Conservation (phyloP, 2,797 vertebrate species). For the Naso thynnoides region DNA sequence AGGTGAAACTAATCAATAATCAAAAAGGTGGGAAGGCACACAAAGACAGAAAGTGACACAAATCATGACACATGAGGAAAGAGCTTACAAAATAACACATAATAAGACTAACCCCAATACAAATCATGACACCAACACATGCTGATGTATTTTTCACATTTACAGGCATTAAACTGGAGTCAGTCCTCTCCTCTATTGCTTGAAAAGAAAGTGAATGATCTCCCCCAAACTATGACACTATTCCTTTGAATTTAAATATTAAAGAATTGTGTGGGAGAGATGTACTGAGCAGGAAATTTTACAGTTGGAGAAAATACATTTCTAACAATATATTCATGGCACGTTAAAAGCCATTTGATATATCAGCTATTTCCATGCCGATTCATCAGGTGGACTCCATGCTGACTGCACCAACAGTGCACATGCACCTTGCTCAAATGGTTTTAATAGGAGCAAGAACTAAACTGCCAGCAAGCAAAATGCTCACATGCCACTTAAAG, state of each 20-base stretch:
- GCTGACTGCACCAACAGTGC: background rate
- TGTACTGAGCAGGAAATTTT: background rate
- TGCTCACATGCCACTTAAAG: no score
- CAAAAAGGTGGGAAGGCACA: no score
- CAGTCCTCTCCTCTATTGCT: background rate
- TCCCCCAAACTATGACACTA: background rate
- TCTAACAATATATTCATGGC: background rate
- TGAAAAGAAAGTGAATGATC: background rate
- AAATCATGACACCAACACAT: no score
- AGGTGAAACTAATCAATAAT: no score
- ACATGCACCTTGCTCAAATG: background rate
- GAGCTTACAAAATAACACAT: no score
- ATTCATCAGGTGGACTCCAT: background rate
- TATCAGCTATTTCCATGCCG: background rate
- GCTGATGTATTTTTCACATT: background rate
- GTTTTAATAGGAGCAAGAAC: background rate
- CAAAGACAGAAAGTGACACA: no score
- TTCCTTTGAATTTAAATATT: background rate
- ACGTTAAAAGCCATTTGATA: background rate
- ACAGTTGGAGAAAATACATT: background rate
- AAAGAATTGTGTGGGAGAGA: background rate
- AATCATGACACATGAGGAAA: no score
- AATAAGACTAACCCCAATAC: no score
- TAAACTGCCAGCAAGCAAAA: background rate
- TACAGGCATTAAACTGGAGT: background rate